Conservation (phyloP, 2,888 invertebrate genomes). For the Cinara cedri region DNA sequence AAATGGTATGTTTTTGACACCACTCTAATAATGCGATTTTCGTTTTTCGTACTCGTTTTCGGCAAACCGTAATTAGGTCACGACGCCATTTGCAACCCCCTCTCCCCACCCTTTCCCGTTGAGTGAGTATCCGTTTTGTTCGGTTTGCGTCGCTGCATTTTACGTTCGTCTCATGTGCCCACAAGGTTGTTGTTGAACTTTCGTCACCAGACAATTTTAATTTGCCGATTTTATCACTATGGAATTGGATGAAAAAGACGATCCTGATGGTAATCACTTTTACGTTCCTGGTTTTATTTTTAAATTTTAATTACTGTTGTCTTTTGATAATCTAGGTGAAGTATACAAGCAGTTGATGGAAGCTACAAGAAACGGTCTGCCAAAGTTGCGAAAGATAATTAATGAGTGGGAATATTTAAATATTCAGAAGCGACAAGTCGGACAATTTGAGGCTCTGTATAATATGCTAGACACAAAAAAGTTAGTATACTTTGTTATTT, state of each 20-base stretch:
- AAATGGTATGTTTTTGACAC: not conserved
- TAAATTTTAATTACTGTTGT: too few species aligned
- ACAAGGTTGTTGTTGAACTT: too few species aligned
- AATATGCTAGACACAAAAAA: slow-evolving; percentile 1
- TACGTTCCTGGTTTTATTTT: not conserved
- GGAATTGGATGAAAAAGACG: not conserved
- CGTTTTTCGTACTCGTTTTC: not conserved
- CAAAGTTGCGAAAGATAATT: slow-evolving; percentile 9
- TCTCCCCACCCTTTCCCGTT: not conserved
- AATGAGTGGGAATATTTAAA: not conserved
- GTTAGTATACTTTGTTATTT: not conserved
- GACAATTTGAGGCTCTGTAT: slow-evolving; percentile 16
- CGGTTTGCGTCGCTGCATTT: not conserved
- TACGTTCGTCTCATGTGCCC: not conserved
- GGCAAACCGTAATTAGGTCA: not conserved
- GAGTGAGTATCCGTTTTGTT: not conserved
- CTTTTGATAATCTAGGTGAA: not conserved
- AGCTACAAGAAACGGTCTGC: not conserved
- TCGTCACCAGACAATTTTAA: too few species aligned
- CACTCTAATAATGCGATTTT: not conserved
- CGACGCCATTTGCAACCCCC: too few species aligned
- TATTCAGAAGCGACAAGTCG: not conserved
- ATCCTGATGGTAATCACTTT: not conserved
- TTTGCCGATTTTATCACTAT: not conserved
- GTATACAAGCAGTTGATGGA: not conserved